Evolutionary conservation across 2,113 vertebrate genomes (phyloP), one percentile per base, ranked within the genome.

Genomic region (Microtus pennsylvanicus): DNA sequence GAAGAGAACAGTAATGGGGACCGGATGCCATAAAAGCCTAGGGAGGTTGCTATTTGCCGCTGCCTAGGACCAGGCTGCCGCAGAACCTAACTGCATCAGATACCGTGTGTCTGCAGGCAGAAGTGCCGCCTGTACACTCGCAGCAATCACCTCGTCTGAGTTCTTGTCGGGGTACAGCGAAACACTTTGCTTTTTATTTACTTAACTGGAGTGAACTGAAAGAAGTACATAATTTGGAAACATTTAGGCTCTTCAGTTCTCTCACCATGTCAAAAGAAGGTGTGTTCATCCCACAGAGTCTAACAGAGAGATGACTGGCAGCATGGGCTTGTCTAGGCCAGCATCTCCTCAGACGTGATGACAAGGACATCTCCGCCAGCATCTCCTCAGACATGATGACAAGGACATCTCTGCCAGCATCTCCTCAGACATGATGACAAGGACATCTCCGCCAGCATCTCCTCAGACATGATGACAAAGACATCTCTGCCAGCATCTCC

Each of bases 221-320:
- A 94, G 50, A 80, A 63, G 24, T 89, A 91, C 22, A 28, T 70
- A 86, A 63, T 75, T 55, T 89, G 58, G 65, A 82, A 91, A 55
- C 35, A 47, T 83, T 63, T 85, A 85, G 30, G 80, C 0, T 52
- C 65, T 87, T 70, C 19, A 4, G 11, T 70, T 86, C 38, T 47
- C 38, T 65, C 38, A 67, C 61, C 61, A 22, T 33, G 45, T 47
- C 38, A 85, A 21, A 85, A 28, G 26, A 14, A 7, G 7, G 1
- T 10, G 7, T 6, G 7, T 45, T 45, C 58, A 45, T 65, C 61
- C 16, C 28, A 67, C 16, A 67, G 16, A 47, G 45, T 12, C 38
- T 33, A 42, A 38, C 24, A 45, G 38, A 63, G 28, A 19, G 65
- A 9, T 50, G 26, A 67, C 38, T 45, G 38, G 74, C 80, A 38